These are phyloP conservation scores for Cartodere bifasciata DNA, from an alignment of 2,888 invertebrate species.

Conservation along the genomic window DNA sequence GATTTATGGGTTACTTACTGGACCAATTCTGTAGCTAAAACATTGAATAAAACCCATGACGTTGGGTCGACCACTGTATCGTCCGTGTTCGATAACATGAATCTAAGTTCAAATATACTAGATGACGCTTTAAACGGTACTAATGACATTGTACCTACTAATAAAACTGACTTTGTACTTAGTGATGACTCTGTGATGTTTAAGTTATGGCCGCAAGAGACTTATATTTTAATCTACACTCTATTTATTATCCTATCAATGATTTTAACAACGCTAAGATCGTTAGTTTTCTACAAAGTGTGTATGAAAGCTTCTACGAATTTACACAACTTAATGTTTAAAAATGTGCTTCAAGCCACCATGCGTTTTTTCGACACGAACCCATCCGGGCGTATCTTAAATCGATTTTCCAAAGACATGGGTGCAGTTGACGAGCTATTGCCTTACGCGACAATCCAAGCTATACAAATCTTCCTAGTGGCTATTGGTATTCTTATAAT, in stretches of 20 bases:
- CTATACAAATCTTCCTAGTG: conserved; percentile 53
- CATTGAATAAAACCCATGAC: background rate
- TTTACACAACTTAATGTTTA: conserved; percentile 70
- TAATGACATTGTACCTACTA: background rate
- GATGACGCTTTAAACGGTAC: background rate
- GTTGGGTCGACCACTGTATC: background rate
- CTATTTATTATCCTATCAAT: conserved; percentile 45
- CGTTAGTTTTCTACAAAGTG: conserved; percentile 57
- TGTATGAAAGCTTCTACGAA: conserved; percentile 62
- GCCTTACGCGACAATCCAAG: conserved; percentile 51
- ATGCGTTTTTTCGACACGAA: conserved; percentile 77
- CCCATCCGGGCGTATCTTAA: conserved; percentile 67
- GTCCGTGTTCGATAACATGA: background rate
- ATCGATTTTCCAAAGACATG: conserved; percentile 76
- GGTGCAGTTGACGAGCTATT: conserved; percentile 64
- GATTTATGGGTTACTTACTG: conserved; percentile 72
- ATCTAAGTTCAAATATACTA: background rate
- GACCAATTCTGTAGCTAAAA: conserved; percentile 34
- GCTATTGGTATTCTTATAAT: conserved; percentile 58
- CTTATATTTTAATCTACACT: conserved; percentile 45
- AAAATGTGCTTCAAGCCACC: conserved; percentile 57
- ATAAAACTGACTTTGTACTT: background rate
- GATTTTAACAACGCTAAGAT: conserved; percentile 49
- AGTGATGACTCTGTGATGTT: too few species aligned
- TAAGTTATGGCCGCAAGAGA: conserved; percentile 8